Percentiles rank a stretch among this genome's conserved stretches.
phyloP scores from a whole-genome alignment of 2,797 vertebrate genomes.

The Sebastes trivittatus region DNA sequence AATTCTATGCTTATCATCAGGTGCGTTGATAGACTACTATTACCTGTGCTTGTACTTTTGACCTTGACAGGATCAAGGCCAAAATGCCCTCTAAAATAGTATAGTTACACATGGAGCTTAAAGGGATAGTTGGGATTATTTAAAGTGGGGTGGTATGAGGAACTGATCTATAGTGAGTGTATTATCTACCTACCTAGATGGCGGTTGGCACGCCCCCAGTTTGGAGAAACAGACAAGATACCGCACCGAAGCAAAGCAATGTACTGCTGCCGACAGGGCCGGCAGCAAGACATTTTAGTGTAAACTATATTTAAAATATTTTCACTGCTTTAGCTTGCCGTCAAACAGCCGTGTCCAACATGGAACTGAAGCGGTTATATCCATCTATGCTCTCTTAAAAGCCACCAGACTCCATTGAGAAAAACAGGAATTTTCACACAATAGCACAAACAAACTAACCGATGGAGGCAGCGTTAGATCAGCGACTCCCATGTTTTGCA shows the following conservation, averaged over 20 bases:
- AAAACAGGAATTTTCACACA: not conserved
- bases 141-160: no score
- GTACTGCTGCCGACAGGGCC: not conserved
- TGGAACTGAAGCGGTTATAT: not conserved
- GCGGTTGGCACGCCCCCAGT: no score
- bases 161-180: no score
- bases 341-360: not conserved
- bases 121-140: no score
- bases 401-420: not conserved
- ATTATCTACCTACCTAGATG: no score
- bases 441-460: no score
- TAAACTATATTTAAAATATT: not conserved
- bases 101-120: not conserved
- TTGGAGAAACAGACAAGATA: no score
- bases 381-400: not conserved
- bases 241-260: no score
- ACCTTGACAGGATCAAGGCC: not conserved
- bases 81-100: not conserved
- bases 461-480: no score
- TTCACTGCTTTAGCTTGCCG: not conserved
- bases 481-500: rapidly evolving
- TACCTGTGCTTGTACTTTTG: not conserved
- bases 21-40: not conserved
- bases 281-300: not conserved
- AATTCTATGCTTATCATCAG: not conserved